Percentiles rank a stretch among this genome's conserved stretches.
Conservation (phyloP, 2,113 vertebrate genomes). For the Phocoena sinus region DNA sequence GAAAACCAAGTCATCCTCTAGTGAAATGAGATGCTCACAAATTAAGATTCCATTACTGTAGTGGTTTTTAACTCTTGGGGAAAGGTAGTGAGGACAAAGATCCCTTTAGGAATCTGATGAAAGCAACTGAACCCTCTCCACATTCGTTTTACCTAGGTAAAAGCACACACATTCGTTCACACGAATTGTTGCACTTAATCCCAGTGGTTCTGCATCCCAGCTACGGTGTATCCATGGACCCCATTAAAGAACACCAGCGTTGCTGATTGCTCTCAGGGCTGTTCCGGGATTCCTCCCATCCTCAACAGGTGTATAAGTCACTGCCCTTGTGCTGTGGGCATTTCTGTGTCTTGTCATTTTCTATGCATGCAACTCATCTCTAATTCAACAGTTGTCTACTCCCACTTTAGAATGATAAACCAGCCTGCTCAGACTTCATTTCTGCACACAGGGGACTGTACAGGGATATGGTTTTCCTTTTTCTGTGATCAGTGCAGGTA, state of each 20-base stretch:
- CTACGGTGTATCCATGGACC: not conserved
- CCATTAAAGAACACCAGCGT: not conserved
- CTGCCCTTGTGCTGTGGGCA: not conserved
- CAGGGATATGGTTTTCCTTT: not conserved
- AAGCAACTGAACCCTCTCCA: not conserved
- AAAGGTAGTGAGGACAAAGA: not conserved
- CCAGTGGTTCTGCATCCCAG: not conserved
- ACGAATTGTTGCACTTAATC: not conserved
- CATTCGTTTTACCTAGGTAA: not conserved
- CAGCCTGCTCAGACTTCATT: not conserved
- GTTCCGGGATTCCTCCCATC: not conserved
- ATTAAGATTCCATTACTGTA: not conserved
- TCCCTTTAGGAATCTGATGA: not conserved
- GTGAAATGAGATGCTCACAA: not conserved
- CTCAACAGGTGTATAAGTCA: not conserved
- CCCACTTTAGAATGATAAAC: not conserved
- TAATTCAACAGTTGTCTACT: not conserved
- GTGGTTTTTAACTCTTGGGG: not conserved
- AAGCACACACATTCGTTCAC: not conserved
- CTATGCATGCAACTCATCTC: not conserved
- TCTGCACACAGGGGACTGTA: not conserved
- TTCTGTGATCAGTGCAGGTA: not conserved
- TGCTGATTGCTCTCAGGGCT: not conserved
- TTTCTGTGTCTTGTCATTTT: not conserved
- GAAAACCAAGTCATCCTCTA: not conserved